These are phyloP conservation scores for Jordanella pulchra DNA, from an alignment of 2,797 vertebrate genomes.

Conservation along the genomic window DNA sequence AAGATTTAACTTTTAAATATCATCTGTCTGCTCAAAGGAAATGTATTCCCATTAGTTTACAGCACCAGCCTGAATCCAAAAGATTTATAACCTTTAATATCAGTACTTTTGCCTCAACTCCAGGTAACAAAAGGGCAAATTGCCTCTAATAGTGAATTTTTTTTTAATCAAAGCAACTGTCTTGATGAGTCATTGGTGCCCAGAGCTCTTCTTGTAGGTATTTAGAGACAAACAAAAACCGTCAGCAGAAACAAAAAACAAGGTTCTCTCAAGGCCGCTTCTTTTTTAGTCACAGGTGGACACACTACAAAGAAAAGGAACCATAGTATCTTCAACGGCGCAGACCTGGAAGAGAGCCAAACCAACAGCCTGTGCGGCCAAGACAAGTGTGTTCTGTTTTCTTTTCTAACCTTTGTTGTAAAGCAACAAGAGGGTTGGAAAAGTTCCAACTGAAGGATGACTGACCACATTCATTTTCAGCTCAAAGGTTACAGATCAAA, in stretches of 20 bases:
- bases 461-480: conserved; percentile 20
- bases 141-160: conserved; percentile 44
- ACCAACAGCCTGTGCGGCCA: conserved; percentile 23
- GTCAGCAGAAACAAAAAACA: conserved; percentile 25
- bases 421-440: conserved; percentile 23
- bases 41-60: conserved; percentile 37
- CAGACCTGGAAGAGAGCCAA: conserved; percentile 40
- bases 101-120: conserved; percentile 41
- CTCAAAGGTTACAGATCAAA: conserved; percentile 39
- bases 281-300: conserved; percentile 35
- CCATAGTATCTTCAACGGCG: conserved; percentile 35
- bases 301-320: conserved; percentile 24
- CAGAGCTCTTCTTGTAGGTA: conserved; percentile 10
- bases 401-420: conserved; percentile 4
- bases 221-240: conserved; percentile 32
- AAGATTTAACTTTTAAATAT: conserved; percentile 49
- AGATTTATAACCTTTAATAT: conserved; percentile 44
- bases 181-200: conserved; percentile 35
- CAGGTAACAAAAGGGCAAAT: conserved; percentile 59
- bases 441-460: conserved; percentile 31
- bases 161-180: conserved; percentile 39
- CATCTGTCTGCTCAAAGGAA: conserved; percentile 22
- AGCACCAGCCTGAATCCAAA: conserved; percentile 24
- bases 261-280: conserved; percentile 11
- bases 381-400: conserved; percentile 26